Evolutionary conservation across 2,797 vertebrate genomes (phyloP).

Genomic region (Malurus splendens): DNA sequence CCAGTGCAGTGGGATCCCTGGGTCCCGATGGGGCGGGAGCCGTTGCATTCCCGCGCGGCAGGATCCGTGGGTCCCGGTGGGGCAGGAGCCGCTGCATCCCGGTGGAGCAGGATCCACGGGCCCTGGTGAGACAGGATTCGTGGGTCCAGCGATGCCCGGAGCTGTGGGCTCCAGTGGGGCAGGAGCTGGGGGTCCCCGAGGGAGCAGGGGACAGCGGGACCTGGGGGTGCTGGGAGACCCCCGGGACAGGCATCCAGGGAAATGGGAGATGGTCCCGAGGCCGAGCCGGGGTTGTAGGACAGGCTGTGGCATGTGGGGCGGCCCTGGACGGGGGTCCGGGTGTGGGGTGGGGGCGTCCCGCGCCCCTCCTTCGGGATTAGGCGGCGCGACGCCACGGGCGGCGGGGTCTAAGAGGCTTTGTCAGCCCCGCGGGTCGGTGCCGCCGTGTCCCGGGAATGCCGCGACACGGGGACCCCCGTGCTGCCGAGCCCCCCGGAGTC

Average conservation of each 20-base stretch:
- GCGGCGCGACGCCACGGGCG: not conserved
- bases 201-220: not conserved
- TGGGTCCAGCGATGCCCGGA: not conserved
- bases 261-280: not conserved
- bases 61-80: not conserved
- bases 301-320: not conserved
- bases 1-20: not conserved
- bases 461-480: not conserved
- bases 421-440: not conserved
- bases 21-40: not conserved
- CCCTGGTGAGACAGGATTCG: not conserved
- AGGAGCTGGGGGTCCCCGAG: not conserved
- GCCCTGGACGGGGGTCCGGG: not conserved
- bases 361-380: not conserved
- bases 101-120: not conserved
- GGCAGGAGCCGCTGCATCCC: not conserved
- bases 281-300: no score
- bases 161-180: not conserved
- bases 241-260: not conserved
- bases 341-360: not conserved
- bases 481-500: not conserved
- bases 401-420: not conserved
- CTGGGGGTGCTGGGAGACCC: not conserved
- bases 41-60: not conserved
- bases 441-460: not conserved